Percentiles rank a stretch among this genome's conserved stretches.
These are phyloP conservation scores for Aphelenchoides fujianensis DNA, from an alignment of 1,140 invertebrate species.

Conservation along the genomic window DNA sequence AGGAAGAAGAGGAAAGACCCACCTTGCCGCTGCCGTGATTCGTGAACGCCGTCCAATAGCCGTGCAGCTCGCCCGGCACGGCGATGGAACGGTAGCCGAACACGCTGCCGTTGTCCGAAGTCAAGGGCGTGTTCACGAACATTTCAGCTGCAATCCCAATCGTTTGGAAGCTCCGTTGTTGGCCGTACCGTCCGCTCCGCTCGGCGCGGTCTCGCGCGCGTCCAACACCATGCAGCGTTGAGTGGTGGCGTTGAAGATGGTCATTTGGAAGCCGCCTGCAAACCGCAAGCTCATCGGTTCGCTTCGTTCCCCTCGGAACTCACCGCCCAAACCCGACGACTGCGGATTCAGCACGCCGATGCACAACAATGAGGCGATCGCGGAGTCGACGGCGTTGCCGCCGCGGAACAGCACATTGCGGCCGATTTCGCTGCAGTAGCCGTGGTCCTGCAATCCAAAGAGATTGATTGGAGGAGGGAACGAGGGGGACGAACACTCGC, in stretches of 20 bases:
- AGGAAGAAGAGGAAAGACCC: too few species aligned
- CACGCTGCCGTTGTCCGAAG: slow-evolving; percentile 19
- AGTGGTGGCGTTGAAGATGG: slow-evolving; percentile 39
- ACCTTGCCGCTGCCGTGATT: slow-evolving; percentile 72
- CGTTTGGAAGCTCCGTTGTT: slow-evolving; percentile 67
- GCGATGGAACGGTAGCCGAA: slow-evolving; percentile 75
- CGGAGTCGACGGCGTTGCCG: slow-evolving; percentile 83
- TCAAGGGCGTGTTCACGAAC: slow-evolving; percentile 8
- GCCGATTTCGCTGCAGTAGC: too few species aligned
- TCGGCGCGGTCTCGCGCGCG: slow-evolving; percentile 78
- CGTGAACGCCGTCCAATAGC: slow-evolving; percentile 79
- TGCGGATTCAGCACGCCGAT: slow-evolving; percentile 79
- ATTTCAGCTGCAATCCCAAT: slow-evolving; percentile 62
- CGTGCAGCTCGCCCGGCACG: slow-evolving; percentile 78
- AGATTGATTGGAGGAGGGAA: too few species aligned
- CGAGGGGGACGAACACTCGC: too few species aligned
- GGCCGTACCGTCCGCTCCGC: slow-evolving; percentile 66
- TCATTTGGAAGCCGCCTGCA: background rate
- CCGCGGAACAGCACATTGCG: slow-evolving; percentile 64
- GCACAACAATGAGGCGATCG: slow-evolving; percentile 79
- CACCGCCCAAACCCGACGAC: slow-evolving; percentile 82
- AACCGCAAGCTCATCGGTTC: background rate
- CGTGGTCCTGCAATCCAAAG: too few species aligned
- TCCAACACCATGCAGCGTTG: slow-evolving; percentile 67
- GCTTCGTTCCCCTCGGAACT: too few species aligned